Conservation (phyloP, 2,888 invertebrate species). For the Siphonodentalium dalli region DNA sequence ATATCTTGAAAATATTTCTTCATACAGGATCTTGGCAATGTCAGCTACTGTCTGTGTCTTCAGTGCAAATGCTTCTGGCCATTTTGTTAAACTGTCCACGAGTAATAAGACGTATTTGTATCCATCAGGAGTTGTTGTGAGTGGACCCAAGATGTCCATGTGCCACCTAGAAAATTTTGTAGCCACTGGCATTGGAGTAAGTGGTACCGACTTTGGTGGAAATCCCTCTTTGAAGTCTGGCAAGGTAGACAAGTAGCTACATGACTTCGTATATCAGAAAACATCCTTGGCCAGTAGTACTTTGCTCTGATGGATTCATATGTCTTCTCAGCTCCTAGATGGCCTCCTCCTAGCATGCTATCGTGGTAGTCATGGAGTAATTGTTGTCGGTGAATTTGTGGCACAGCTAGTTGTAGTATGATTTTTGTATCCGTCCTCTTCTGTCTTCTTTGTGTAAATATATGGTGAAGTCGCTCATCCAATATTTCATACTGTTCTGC, state of each 20-base stretch:
- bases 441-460: constrained; percentile 1
- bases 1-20: constrained; percentile 18
- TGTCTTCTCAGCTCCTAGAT: constrained; percentile 14
- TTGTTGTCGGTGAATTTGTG: constrained; percentile 9
- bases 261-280: constrained; percentile 11
- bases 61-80: constrained; percentile 20
- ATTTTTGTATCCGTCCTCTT: not conserved
- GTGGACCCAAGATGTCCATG: constrained; percentile 19
- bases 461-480: constrained; percentile 23
- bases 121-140: not conserved
- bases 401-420: constrained; percentile 16
- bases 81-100: constrained; percentile 11
- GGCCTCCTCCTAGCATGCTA: constrained; percentile 10
- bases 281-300: constrained; percentile 19
- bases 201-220: constrained; percentile 8
- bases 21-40: constrained; percentile 6
- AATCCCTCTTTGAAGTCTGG: constrained; percentile 9
- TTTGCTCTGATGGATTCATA: constrained; percentile 9
- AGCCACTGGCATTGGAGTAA: constrained; percentile 10
- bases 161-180: constrained; percentile 12
- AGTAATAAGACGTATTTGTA: constrained; percentile 17
- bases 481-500: constrained; percentile 15
- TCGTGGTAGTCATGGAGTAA: constrained; percentile 23
- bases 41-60: constrained; percentile 14
- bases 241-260: constrained; percentile 11